Evolutionary conservation across 1,140 invertebrate genomes (phyloP), one percentile per base, ranked within the genome.

Genomic region (Ericerus pela): DNA sequence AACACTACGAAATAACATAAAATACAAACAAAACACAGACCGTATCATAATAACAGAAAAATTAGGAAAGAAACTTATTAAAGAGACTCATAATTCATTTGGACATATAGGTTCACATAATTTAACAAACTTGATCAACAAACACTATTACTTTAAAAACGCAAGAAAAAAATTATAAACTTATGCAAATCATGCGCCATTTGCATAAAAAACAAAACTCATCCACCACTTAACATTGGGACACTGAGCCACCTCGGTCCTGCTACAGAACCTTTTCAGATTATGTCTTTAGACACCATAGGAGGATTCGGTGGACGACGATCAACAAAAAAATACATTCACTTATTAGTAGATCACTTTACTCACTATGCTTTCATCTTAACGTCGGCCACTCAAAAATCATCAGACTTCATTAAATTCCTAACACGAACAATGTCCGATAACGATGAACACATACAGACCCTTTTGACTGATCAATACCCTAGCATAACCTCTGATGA

Each of bases 201-300:
- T n/a, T n/a, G n/a, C n/a, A n/a, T n/a, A n/a, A n/a, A n/a, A n/a
- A n/a, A n/a, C n/a, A n/a, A n/a, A n/a, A n/a, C n/a, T n/a, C n/a
- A n/a, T n/a, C n/a, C n/a, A n/a, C n/a, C n/a, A n/a, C n/a, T n/a
- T n/a, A n/a, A n/a, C 63, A 63, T 27, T 60, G 68, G 27, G 54
- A 38, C 51, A 53, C 65, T 55, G 36, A 65, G 29, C 16, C 60
- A 68, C n/a, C 61, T 70, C 58, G 67, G 65, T 55, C 67, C 62
- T 64, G 56, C 62, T 58, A 54, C 60, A 66, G 20, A 66, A 63
- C 56, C 67, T 62, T 63, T 66, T 65, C 60, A 67, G 63, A 36
- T 70, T 57, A 59, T 68, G 14, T 62, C 58, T 12, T 59, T 67
- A 26, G 61, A 64, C 41, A 61, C 61, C 3, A 60, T 65, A 22